Evolutionary conservation across 2,888 invertebrate species (phyloP), one percentile per base, ranked within the genome.

Genomic region (Didymodactylos carnosus): DNA sequence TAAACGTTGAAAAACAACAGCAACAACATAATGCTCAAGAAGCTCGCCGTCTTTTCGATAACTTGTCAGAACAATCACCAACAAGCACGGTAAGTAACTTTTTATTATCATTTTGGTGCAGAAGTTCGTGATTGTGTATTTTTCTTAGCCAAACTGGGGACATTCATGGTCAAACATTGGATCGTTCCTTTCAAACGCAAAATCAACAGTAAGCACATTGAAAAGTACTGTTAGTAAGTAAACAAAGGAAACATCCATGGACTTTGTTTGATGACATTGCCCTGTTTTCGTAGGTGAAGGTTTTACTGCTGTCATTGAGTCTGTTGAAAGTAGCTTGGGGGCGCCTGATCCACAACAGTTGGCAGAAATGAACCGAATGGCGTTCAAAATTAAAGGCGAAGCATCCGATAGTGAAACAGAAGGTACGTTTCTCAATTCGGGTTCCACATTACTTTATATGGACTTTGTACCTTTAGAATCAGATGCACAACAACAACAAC

Each of bases 311-410:
- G 89, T 90, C 16, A 81, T 92, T 75, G 84, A 85, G 75, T 82
- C 83, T 5, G 84, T 86, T 19, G 92, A 92, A 85, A 87, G 88
- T 51, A 87, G 89, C 19, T 89, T 94, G 43, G 92, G 91, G 5
- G 89, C 89, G 0, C 91, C 92, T 0, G 88, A 90, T 79, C 91
- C 92, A 0, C 89, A 88, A 80, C 89, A 91, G 79, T 79, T 91
- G 74, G 91, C 89, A 0, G 46, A 41, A 39, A 69, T 62, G 69
- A 69, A 29, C 43, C 43, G n/a, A 51, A 75, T 25, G 43, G 51
- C 41, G 13, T 70, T 71, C 41, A 51, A 35, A 39, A 39, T 35
- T 27, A 71, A 35, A 29, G 29, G 35, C n/a, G 46, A 51, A 72
- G 23, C 39, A 35, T 39, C 27, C 1, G 51, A 53, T n/a, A 72